Conservation (phyloP, 92 coral and sea anemone species). For the Montipora capitata region DNA sequence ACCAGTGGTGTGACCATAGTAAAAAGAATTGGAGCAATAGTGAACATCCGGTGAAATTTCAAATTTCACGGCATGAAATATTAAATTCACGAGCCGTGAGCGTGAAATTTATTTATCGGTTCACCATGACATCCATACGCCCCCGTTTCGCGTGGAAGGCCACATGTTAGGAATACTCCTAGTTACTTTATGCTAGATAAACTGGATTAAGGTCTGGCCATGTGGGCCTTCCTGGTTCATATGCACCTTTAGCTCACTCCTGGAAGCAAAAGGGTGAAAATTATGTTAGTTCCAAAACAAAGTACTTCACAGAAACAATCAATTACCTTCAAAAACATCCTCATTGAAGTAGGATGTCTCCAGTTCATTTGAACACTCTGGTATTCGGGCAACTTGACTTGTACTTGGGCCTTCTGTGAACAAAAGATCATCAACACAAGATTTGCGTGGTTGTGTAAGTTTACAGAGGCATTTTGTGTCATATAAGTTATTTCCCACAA, state of each 20-base stretch:
- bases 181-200: background rate
- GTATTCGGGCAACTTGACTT: background rate
- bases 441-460: conserved; percentile 2
- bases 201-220: background rate
- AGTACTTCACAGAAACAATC: background rate
- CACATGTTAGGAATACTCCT: background rate
- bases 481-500: too few relatives aligned
- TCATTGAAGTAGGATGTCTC: background rate
- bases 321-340: background rate
- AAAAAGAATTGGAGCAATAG: too few relatives aligned
- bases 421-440: background rate
- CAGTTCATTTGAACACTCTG: background rate
- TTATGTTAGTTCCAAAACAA: background rate
- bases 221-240: background rate
- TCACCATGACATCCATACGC: too few relatives aligned
- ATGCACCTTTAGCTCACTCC: background rate
- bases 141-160: too few relatives aligned
- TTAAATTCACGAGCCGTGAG: too few relatives aligned
- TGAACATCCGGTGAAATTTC: too few relatives aligned
- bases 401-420: conserved; percentile 9
- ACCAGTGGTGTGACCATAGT: too few relatives aligned
- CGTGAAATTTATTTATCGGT: too few relatives aligned
- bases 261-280: background rate
- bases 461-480: background rate
- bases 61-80: too few relatives aligned